A percentile compares a stretch with the other conserved stretches of the same genome.
Evolutionary conservation across 2,113 vertebrate species (phyloP).

Genomic region (Meleagris gallopavo): DNA sequence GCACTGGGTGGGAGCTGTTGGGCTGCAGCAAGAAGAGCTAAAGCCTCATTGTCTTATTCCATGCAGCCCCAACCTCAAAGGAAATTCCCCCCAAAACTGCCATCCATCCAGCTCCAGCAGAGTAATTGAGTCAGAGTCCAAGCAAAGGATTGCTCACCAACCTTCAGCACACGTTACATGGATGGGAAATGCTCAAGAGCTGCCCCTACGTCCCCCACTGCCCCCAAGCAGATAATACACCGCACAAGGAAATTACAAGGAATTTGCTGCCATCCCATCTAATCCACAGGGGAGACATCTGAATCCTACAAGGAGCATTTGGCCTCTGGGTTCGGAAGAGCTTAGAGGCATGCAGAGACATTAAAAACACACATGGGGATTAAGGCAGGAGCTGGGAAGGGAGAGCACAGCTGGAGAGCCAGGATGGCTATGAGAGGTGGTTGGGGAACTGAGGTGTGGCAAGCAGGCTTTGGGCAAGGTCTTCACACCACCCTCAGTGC

Average conservation of each 20-base stretch:
- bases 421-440: neutral
- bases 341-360: constrained; percentile 47
- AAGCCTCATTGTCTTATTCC: neutral
- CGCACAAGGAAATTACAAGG: constrained; percentile 24
- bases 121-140: neutral
- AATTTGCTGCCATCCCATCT: constrained; percentile 41
- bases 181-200: neutral
- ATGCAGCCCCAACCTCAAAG: neutral
- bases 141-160: neutral
- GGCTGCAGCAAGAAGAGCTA: neutral
- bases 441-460: neutral
- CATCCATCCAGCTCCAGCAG: neutral
- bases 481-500: too few relatives aligned
- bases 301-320: constrained; percentile 45
- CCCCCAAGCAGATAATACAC: neutral
- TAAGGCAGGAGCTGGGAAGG: constrained; percentile 34
- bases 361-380: constrained; percentile 55
- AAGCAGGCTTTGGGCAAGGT: neutral
- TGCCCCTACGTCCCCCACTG: neutral
- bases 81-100: neutral
- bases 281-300: constrained; percentile 16
- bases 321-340: constrained; percentile 18
- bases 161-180: neutral
- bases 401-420: constrained; percentile 45
- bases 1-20: neutral